These are phyloP conservation scores for Listronotus oregonensis DNA, from an alignment of 1,140 invertebrate genomes.

Conservation along the genomic window DNA sequence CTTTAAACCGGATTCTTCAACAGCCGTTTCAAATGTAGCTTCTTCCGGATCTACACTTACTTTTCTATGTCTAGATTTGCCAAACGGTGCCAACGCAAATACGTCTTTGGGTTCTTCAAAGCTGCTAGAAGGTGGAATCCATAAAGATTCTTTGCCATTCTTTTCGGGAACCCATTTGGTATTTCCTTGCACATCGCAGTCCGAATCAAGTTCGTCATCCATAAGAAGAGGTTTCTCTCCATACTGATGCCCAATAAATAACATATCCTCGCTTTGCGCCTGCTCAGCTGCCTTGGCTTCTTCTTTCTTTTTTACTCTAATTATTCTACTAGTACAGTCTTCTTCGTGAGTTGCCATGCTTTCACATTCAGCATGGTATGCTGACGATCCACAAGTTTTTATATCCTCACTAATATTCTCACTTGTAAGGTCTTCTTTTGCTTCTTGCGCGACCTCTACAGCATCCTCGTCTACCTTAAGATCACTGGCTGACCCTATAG, in stretches of 20 bases:
- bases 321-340: slow-evolving; percentile 58
- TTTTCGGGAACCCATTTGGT: slow-evolving; percentile 53
- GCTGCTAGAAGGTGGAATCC: slow-evolving; percentile 50
- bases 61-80: slow-evolving; percentile 57
- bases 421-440: slow-evolving; percentile 56
- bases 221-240: slow-evolving; percentile 77
- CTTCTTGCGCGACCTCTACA: slow-evolving; percentile 44
- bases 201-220: slow-evolving; percentile 78
- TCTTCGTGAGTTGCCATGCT: slow-evolving; percentile 69
- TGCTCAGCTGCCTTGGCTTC: slow-evolving; percentile 44
- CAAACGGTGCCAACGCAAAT: slow-evolving; percentile 77
- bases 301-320: slow-evolving; percentile 51
- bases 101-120: slow-evolving; percentile 64
- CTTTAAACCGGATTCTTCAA: background rate
- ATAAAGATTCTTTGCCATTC: slow-evolving; percentile 41
- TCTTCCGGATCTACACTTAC: background rate
- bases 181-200: slow-evolving; percentile 56
- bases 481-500: slow-evolving; percentile 77
- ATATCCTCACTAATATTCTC: slow-evolving; percentile 72
- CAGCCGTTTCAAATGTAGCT: background rate
- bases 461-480: slow-evolving; percentile 62
- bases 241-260: slow-evolving; percentile 77
- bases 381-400: slow-evolving; percentile 69
- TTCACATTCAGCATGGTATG: slow-evolving; percentile 74
- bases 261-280: slow-evolving; percentile 56